Conservation (phyloP, 2,888 invertebrate genomes). For the Brenthis ino region DNA sequence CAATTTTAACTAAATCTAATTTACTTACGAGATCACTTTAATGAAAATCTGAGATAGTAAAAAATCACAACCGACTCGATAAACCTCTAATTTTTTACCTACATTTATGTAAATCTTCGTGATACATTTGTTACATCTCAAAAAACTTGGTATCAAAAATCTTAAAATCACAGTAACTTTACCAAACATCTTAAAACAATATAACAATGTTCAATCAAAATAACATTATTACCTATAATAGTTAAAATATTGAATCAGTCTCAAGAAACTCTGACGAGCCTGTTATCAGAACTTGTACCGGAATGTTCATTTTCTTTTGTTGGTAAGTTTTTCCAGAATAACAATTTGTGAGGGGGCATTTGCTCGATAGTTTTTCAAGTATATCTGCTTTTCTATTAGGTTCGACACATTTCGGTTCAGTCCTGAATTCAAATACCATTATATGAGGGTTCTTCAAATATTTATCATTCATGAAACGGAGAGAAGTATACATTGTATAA, state of each 20-base stretch:
- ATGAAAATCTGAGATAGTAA: too few relatives aligned
- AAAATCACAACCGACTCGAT: background rate
- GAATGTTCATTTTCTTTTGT: slow-evolving; percentile 21
- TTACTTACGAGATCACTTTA: too few relatives aligned
- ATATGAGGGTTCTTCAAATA: slow-evolving; percentile 1
- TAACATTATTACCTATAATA: slow-evolving; percentile 5
- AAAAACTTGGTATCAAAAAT: slow-evolving; percentile 4
- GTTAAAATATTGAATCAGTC: slow-evolving; percentile 11
- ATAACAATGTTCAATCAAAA: slow-evolving; percentile 10
- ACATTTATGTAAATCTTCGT: slow-evolving; percentile 6
- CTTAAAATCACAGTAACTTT: slow-evolving; percentile 5
- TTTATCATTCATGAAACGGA: slow-evolving; percentile 3
- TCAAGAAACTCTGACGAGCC: slow-evolving; percentile 1
- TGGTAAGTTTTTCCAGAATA: slow-evolving; percentile 30
- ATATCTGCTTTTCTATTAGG: background rate
- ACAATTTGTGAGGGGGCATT: background rate
- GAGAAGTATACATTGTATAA: background rate
- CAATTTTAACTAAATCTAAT: too few relatives aligned
- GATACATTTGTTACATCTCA: background rate
- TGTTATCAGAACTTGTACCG: background rate
- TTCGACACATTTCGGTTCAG: slow-evolving; percentile 1
- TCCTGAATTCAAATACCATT: slow-evolving; percentile 3
- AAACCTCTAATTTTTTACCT: slow-evolving; percentile 5
- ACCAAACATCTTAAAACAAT: background rate
- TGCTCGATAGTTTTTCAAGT: slow-evolving; percentile 1